phyloP scores from a whole-genome alignment of 2,113 vertebrate species.

The Scytalopus superciliaris region DNA sequence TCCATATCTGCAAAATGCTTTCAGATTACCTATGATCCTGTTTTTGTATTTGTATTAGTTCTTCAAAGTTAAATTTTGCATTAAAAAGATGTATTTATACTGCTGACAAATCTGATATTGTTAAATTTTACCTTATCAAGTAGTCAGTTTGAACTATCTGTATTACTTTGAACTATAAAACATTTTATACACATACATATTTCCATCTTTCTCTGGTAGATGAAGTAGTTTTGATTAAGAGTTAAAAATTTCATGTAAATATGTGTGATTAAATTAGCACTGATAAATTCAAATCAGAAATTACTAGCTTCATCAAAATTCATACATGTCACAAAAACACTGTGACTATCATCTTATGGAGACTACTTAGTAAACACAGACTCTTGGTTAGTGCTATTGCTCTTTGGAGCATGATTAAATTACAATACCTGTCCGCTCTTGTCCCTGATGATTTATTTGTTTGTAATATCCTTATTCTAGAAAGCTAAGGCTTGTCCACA shows the following conservation, averaged over 20 bases:
- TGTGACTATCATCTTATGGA: neutral
- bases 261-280: neutral
- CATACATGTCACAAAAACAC: neutral
- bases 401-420: neutral
- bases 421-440: neutral
- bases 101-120: neutral
- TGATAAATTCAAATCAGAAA: neutral
- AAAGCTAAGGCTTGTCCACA: neutral
- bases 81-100: neutral
- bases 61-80: neutral
- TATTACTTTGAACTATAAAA: neutral
- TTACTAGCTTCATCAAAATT: neutral
- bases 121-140: neutral
- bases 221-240: neutral
- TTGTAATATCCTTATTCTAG: neutral
- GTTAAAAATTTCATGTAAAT: neutral
- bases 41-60: neutral
- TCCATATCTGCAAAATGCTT: neutral
- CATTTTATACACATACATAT: neutral
- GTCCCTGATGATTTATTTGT: neutral
- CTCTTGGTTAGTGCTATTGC: neutral
- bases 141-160: neutral
- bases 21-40: neutral
- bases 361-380: neutral
- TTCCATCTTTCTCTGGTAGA: neutral